Base-by-base conservation (phyloP, 2,113 vertebrate species). In the Diadophis punctatus region DNA sequence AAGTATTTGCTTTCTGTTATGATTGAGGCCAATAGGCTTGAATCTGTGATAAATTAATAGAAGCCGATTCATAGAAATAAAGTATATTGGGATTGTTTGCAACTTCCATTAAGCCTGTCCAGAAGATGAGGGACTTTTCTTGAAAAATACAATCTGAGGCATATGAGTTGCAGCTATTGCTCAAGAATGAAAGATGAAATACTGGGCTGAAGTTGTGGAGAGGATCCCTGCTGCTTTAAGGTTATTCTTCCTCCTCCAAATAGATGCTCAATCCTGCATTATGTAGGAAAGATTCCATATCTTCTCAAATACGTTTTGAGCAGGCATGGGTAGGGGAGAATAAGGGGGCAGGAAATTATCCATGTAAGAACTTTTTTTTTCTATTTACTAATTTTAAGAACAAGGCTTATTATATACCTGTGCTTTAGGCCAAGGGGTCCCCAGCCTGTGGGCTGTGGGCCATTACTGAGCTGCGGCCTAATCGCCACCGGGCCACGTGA, bases 401-500 rank as follows among this genome's bases (percentile, higher is more conserved):
- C 2, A 39, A 74, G n/a, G 68, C n/a, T 74, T 18, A 74, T 74
- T 74, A 34, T 74, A 39, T 74, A 39, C 16, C n/a, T 34, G 68
- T 74, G 68, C n/a, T 74, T 74, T 74, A 39, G 68, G 6, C 16
- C 23, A 58, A 58, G 56, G 56, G 56, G 22, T 56, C 56, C 23
- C 56, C 23, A 58, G 8, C 8, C 55, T 56, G 22, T 56, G 55
- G 55, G 7, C 2, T 8, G 6, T 56, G 1, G 7, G 0, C 22
- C 55, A 56, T 2, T 25, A 58, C 8, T 58, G 56, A 58, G 56
- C 23, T 58, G 56, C 0, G 8, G 2, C 8, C 23, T 58, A 58
- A 58, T 58, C 1, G 8, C 56, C 23, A 10, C 56, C 0, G 1
- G 56, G 2, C 22, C 2, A 0, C 2, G 7, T 58, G 56, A 9